Conservation (phyloP, 2,888 invertebrate genomes). For the Mythimna pallens region DNA sequence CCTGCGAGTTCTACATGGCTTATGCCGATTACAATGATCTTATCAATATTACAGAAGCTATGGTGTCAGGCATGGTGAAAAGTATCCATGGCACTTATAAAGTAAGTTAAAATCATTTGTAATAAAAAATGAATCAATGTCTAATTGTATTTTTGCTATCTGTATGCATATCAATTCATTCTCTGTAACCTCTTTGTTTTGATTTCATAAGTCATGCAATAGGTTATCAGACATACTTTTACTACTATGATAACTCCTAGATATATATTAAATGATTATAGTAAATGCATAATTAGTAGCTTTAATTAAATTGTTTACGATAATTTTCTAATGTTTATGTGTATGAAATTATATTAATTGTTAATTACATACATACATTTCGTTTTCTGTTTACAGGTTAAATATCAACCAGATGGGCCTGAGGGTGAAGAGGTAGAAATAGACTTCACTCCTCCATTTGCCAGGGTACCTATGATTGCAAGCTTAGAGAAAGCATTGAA, state of each 20-base stretch:
- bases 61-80: slow-evolving; percentile 98
- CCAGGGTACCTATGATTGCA: slow-evolving; percentile 96
- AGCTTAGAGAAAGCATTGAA: slow-evolving; percentile 96
- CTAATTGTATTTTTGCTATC: slow-evolving; percentile 16
- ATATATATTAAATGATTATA: slow-evolving; percentile 2
- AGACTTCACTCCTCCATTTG: slow-evolving; percentile 99
- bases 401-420: slow-evolving; percentile 97
- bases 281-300: slow-evolving; percentile 16
- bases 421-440: slow-evolving; percentile 95
- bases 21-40: slow-evolving; percentile 99
- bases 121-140: slow-evolving; percentile 1
- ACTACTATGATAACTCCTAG: slow-evolving; percentile 29
- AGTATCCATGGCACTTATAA: slow-evolving; percentile 97
- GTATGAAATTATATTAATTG: slow-evolving; percentile 23
- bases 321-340: slow-evolving; percentile 4
- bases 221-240: slow-evolving; percentile 46
- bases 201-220: slow-evolving; percentile 20
- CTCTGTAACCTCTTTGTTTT: slow-evolving; percentile 29
- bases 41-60: slow-evolving; percentile 97
- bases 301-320: slow-evolving; percentile 6
- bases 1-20: slow-evolving; percentile 99
- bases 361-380: neutral
- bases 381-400: slow-evolving; percentile 80
- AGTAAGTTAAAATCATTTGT: slow-evolving; percentile 82
- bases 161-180: slow-evolving; percentile 12